A percentile compares a stretch with the other conserved stretches of the same genome.
Evolutionary conservation across 2,888 invertebrate species (phyloP).

Genomic region (Tetrapedia diversipes): DNA sequence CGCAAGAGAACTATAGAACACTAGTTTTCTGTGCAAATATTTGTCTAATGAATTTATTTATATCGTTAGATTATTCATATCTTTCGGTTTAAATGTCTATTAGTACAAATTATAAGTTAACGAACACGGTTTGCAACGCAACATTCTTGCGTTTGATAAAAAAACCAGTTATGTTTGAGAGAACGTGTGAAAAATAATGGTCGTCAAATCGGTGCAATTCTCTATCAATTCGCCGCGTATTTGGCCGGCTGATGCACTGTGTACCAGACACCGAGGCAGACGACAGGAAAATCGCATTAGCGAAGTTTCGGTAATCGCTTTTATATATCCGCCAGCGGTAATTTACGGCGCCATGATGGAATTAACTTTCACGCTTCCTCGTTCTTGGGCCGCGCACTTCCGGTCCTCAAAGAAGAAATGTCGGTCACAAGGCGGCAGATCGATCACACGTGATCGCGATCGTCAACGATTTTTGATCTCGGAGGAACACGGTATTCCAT

Average conservation of each 20-base stretch:
- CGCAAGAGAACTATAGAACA: too few species aligned
- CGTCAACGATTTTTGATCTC: slow-evolving; percentile 6
- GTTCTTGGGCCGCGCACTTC: neutral
- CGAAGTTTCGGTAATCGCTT: slow-evolving; percentile 76
- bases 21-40: too few species aligned
- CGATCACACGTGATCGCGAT: slow-evolving; percentile 37
- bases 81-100: too few species aligned
- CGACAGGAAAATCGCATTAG: slow-evolving; percentile 72
- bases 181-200: slow-evolving; percentile 26
- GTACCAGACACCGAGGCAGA: slow-evolving; percentile 3
- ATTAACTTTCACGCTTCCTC: slow-evolving; percentile 52
- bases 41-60: too few species aligned
- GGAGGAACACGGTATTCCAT: slow-evolving; percentile 5
- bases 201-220: slow-evolving; percentile 10
- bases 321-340: slow-evolving; percentile 59
- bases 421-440: slow-evolving; percentile 28
- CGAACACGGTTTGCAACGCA: too few species aligned
- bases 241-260: slow-evolving; percentile 21
- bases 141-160: too few species aligned
- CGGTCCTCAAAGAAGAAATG: slow-evolving; percentile 3
- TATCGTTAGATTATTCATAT: too few species aligned
- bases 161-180: too few species aligned
- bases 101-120: too few species aligned
- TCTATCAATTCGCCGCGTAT: slow-evolving; percentile 19
- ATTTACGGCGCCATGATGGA: slow-evolving; percentile 41